Conservation (phyloP, 1,140 invertebrate genomes). For the Euura lappo region DNA sequence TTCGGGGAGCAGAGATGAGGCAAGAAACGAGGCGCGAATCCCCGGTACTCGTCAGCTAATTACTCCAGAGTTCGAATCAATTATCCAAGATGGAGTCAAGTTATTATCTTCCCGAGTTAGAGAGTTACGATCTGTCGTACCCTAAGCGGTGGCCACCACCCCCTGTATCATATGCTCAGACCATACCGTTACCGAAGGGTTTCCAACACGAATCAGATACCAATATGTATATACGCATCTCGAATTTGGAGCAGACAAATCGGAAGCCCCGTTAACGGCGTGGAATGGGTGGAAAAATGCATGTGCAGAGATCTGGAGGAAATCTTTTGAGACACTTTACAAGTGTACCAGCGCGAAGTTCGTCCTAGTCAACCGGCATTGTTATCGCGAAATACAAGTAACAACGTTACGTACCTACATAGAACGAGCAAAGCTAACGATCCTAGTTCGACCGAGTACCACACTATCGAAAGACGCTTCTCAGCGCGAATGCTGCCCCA, state of each 20-base stretch:
- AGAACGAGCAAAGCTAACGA: neutral
- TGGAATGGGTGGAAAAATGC: too few species aligned
- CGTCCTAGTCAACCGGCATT: neutral
- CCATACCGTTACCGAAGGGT: too few species aligned
- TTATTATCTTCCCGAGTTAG: neutral
- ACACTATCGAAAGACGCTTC: too few species aligned
- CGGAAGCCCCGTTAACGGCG: too few species aligned
- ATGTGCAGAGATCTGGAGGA: too few species aligned
- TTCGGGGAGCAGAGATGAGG: neutral
- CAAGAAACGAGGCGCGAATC: neutral
- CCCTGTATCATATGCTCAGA: too few species aligned
- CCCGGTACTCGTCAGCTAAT: slow-evolving; percentile 1
- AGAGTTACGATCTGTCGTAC: neutral
- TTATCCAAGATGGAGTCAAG: neutral
- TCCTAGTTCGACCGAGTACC: neutral
- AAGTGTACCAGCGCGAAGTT: neutral
- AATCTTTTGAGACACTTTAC: neutral
- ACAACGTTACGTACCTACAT: neutral
- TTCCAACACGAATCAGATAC: too few species aligned
- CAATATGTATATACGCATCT: too few species aligned
- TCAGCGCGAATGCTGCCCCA: neutral
- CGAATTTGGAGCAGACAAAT: too few species aligned
- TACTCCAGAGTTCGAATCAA: slow-evolving; percentile 1
- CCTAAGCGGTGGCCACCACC: neutral
- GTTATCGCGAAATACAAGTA: neutral